A percentile compares a stretch with the other conserved stretches of the same genome.
phyloP scores from a whole-genome alignment of 2,797 vertebrate species.

The Enteromius treurensis region DNA sequence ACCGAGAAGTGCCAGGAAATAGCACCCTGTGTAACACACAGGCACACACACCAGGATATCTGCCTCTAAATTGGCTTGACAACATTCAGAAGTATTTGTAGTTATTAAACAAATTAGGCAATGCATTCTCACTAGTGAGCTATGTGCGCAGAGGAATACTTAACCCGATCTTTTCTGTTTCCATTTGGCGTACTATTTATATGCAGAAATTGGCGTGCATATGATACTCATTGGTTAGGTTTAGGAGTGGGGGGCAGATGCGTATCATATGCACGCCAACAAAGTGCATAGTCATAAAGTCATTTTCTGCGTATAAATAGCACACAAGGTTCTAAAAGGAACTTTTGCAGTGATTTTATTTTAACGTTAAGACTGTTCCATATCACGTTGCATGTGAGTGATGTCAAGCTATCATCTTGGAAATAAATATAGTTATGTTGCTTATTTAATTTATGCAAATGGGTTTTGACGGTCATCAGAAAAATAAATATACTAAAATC shows the following conservation, averaged over 20 bases:
- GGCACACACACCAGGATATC: conserved; percentile 42
- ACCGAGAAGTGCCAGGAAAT: conserved; percentile 73
- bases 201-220: not conserved
- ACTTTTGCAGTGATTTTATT: not conserved
- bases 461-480: not conserved
- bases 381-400: not conserved
- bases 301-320: not conserved
- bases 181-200: not conserved
- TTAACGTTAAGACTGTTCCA: not conserved
- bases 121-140: not conserved
- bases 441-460: not conserved
- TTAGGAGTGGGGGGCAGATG: not conserved
- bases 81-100: conserved; percentile 39
- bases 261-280: not conserved
- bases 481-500: not conserved
- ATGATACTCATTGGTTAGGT: not conserved
- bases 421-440: not conserved
- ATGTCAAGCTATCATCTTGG: not conserved
- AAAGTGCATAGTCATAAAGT: not conserved
- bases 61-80: conserved; percentile 38
- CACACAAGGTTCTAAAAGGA: not conserved
- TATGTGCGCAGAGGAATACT: not conserved
- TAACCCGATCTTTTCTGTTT: not conserved
- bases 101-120: conserved; percentile 30
- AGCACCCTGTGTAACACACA: conserved; percentile 61